Base-by-base conservation (phyloP, 2,797 vertebrate genomes). In the Pantherophis vulpinus region DNA sequence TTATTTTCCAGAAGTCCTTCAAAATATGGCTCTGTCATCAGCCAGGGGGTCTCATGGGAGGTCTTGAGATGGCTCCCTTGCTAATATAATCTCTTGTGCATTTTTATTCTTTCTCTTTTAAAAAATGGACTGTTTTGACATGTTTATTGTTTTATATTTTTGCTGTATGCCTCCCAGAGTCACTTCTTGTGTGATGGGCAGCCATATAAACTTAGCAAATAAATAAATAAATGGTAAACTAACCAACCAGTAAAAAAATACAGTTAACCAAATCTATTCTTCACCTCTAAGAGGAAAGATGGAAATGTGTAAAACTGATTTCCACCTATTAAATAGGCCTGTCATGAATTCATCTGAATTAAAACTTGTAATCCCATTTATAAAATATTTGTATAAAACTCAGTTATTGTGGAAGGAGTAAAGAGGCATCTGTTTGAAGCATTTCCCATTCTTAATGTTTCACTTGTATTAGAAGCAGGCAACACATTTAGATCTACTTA, bases 381-480 rank as follows among this genome's bases (percentile, higher is more conserved):
- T 86, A 86, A 56, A 6, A 63, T 27, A 83, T 29, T 20, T 18
- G 58, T 12, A 63, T 70, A 90, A 89, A 58, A 37, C 37, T 47
- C 14, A 70, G 61, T 91, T 87, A 74, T 66, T 29, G 10, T 61
- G n/a, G 79, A 25, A 70, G 37, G 70, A 23, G 74, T 90, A 61
- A 56, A 88, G 10, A 25, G 37, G 66, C 58, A 88, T 89, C 51
- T 88, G n/a, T 88, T 42, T 20, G 58, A 83, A 66, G 18, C 25
- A 32, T 83, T 27, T 56, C n/a, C 47, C 47, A 88, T 93, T 74
- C 63, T 42, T 88, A 91, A 93, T 37, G 54, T 93, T 91, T 61
- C 54, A n/a, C 10, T 55, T 74, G 55, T 47, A 25, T 61, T 91
- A 29, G 37, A 29, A 88, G 42, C 51, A 88, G 51, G 87, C 83